Evolutionary conservation across 2,888 invertebrate species (phyloP), one percentile per base, ranked within the genome.

Genomic region (Euphydryas editha): DNA sequence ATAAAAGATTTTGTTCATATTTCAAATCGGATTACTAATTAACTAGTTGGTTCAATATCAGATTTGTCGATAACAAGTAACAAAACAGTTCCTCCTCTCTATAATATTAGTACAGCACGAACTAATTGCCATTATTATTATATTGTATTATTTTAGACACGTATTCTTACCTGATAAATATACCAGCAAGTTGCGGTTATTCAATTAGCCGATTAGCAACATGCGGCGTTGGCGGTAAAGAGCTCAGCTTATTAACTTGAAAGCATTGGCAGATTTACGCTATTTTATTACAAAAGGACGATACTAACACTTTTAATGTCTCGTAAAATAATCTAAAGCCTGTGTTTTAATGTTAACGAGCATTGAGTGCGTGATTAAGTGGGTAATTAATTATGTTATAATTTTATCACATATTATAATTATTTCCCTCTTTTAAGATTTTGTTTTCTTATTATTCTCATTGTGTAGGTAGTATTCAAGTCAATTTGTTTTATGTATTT

Each of bases 181-280:
- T 24, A 2, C 42, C 15, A 44, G 15, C 47, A 11, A 20, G 7
- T 57, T 44, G 42, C 11, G 15, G 42, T 51, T 56, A 44, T 55
- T 47, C 55, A 63, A 65, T 65, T 68, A 49, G 71, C 30, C 44
- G 56, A 37, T 58, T 30, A 47, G 17, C 42, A 51, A 58, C 61
- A 47, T 20, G 55, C 55, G 10, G 59, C 21, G 20, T 42, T 44
- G 42, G 21, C 49, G 15, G 49, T 21, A 15, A 36, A 36, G 49
- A 42, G 39, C 36, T 21, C 30, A 47, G 56, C 42, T 56, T 63
- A 67, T 59, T 55, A 63, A 55, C 47, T 63, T 63, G 63, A 55
- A 63, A 59, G 67, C 63, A 59, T 63, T 56, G 67, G 49, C 39
- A 47, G 49, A 21, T 67, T 63, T 42, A 37, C 59, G 55, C 63